Evolutionary conservation across 2,888 invertebrate species (phyloP).

Genomic region (Eupithecia subfuscata): DNA sequence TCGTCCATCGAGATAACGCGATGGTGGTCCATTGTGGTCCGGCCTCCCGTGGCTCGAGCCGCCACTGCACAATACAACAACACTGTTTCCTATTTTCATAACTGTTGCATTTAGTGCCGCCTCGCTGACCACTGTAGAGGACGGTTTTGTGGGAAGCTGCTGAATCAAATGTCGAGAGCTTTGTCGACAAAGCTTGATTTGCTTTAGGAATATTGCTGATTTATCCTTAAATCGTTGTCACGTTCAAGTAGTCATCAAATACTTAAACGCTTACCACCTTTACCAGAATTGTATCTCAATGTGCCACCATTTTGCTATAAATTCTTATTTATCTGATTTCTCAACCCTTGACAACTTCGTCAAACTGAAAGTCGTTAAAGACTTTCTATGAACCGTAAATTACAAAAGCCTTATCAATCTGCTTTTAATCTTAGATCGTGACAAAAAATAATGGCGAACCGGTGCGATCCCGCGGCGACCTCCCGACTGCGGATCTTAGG

Average conservation of each 20-base stretch:
- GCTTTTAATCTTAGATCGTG: slow-evolving; percentile 67
- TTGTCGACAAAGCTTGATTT: slow-evolving; percentile 11
- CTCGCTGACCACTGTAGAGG: slow-evolving; percentile 71
- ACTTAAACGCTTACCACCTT: slow-evolving; percentile 1
- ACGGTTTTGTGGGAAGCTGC: slow-evolving; percentile 75
- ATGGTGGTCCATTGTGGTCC: slow-evolving; percentile 81
- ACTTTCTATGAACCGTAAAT: slow-evolving; percentile 60
- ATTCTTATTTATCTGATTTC: slow-evolving; percentile 45
- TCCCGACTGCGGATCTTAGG: slow-evolving; percentile 56
- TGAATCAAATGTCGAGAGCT: slow-evolving; percentile 42
- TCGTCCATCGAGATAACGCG: slow-evolving; percentile 80
- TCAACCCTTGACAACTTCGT: slow-evolving; percentile 50
- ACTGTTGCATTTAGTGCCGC: slow-evolving; percentile 75
- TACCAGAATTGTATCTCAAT: slow-evolving; percentile 44
- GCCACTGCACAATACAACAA: slow-evolving; percentile 67
- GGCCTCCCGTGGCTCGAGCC: slow-evolving; percentile 68
- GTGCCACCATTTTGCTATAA: slow-evolving; percentile 48
- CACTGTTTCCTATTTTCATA: slow-evolving; percentile 78
- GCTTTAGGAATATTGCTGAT: not conserved
- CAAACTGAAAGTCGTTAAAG: slow-evolving; percentile 61
- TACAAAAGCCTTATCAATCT: slow-evolving; percentile 63
- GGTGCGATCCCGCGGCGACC: slow-evolving; percentile 68
- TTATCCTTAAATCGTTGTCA: slow-evolving; percentile 1
- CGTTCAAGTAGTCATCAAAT: not conserved
- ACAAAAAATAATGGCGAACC: slow-evolving; percentile 73